Evolutionary conservation across 2,888 invertebrate species (phyloP).

Genomic region (Timandra comae): DNA sequence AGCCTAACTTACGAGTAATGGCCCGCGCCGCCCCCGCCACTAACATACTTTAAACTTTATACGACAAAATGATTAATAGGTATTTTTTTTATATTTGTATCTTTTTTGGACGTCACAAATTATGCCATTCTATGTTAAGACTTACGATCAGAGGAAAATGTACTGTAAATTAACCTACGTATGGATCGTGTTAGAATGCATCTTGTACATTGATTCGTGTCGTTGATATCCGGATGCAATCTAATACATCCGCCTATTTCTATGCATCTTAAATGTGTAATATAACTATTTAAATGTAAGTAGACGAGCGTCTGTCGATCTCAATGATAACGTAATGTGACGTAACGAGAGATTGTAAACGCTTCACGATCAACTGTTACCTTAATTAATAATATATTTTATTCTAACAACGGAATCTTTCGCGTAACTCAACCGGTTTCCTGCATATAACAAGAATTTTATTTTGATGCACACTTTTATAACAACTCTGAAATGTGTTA

Average conservation of each 20-base stretch:
- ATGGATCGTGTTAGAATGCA: conserved; percentile 35
- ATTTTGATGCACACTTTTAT: background rate
- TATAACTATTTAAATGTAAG: conserved; percentile 24
- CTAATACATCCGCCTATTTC: conserved; percentile 32
- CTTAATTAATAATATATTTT: background rate
- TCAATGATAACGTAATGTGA: conserved; percentile 7
- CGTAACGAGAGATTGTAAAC: conserved; percentile 4
- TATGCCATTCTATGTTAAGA: conserved; percentile 54
- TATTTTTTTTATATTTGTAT: conserved; percentile 58
- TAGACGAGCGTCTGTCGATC: conserved; percentile 10
- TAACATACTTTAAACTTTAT: conserved; percentile 52
- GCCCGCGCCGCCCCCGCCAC: conserved; percentile 50
- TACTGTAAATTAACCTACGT: conserved; percentile 53
- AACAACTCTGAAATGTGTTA: too few species aligned
- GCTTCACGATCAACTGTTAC: background rate
- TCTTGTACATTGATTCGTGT: conserved; percentile 9
- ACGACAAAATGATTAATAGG: conserved; percentile 58
- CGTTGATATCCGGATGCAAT: conserved; percentile 13
- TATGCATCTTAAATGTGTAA: conserved; percentile 42
- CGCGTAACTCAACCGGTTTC: conserved; percentile 6
- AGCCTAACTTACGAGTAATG: conserved; percentile 44
- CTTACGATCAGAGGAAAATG: conserved; percentile 48
- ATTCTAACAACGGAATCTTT: conserved; percentile 2
- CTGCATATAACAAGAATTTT: conserved; percentile 9
- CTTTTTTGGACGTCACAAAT: conserved; percentile 68